Conservation (phyloP, 1,140 invertebrate species). For the Gryllus bimaculatus region DNA sequence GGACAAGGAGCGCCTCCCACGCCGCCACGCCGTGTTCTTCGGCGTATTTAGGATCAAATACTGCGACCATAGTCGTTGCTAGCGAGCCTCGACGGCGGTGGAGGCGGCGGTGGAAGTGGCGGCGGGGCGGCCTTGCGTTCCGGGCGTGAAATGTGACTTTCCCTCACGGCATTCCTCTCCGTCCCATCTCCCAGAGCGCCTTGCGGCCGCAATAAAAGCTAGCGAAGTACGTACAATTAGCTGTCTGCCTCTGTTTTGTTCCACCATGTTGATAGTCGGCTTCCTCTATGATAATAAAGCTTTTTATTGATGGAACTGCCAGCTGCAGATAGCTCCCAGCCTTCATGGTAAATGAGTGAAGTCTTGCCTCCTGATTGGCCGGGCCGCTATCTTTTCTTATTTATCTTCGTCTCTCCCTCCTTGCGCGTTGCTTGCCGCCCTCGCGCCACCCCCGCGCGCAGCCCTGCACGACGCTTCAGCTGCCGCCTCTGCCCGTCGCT, state of each 20-base stretch:
- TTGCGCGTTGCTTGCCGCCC: neutral
- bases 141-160: neutral
- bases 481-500: neutral
- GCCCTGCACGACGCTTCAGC: neutral
- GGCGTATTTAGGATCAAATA: constrained; percentile 1
- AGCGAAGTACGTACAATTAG: neutral
- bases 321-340: neutral
- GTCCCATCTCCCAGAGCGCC: neutral
- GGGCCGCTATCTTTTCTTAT: neutral
- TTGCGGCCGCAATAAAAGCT: neutral
- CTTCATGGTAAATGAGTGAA: neutral
- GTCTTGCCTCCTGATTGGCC: neutral
- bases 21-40: neutral
- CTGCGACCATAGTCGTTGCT: neutral
- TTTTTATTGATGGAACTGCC: neutral
- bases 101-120: too few species aligned
- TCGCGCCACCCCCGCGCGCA: neutral
- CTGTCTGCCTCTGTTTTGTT: neutral
- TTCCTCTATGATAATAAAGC: constrained; percentile 1
- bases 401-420: neutral
- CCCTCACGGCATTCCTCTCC: neutral
- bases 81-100: neutral
- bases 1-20: neutral
- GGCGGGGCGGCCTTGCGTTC: neutral
- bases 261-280: neutral